phyloP scores from a whole-genome alignment of 2,113 vertebrate species.

The Phylloscopus whistleri region DNA sequence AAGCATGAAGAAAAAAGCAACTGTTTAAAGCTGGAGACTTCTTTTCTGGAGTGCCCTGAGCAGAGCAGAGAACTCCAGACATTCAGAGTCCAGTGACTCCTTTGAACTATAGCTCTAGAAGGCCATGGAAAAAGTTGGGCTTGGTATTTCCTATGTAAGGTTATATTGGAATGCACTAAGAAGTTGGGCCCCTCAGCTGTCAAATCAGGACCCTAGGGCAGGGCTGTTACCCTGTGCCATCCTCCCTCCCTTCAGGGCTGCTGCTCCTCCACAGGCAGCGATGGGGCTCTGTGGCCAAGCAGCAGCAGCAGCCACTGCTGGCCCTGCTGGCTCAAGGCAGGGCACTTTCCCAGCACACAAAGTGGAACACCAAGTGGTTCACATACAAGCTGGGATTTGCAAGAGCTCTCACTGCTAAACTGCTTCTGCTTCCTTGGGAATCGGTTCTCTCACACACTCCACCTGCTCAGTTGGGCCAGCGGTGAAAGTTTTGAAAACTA shows the following conservation, averaged over 20 bases:
- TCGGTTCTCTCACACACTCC: background rate
- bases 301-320: background rate
- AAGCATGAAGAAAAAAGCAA: background rate
- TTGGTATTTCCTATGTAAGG: background rate
- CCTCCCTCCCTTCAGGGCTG: background rate
- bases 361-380: background rate
- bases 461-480: background rate
- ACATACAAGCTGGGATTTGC: background rate
- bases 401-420: background rate
- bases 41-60: background rate
- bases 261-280: background rate
- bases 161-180: background rate
- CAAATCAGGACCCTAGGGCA: background rate
- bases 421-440: background rate
- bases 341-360: background rate
- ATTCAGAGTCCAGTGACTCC: background rate
- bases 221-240: background rate
- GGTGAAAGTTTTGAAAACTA: background rate
- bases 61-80: background rate
- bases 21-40: background rate
- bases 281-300: background rate
- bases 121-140: background rate
- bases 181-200: background rate
- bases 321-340: background rate
- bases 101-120: background rate